Evolutionary conservation across 2,888 invertebrate genomes (phyloP).

Genomic region (Ptychoptera albimana): DNA sequence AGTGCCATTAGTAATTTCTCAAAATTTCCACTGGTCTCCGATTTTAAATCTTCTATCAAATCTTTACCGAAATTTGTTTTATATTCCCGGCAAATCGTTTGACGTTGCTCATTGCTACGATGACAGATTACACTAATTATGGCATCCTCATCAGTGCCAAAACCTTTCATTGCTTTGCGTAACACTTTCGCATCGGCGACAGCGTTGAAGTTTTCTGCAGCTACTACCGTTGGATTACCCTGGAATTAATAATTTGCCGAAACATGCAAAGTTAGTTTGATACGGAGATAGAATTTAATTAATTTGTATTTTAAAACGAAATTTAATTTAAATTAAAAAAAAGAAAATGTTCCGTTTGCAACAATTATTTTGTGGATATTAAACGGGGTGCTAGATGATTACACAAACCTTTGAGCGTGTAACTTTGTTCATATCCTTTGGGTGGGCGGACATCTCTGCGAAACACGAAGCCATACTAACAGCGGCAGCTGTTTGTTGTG

Average conservation of each 20-base stretch:
- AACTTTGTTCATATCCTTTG: not conserved
- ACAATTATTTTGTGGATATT: not conserved
- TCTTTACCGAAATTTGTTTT: conserved; percentile 38
- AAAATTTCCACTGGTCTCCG: conserved; percentile 78
- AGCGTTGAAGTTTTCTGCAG: conserved; percentile 62
- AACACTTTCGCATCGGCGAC: conserved; percentile 64
- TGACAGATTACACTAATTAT: conserved; percentile 72
- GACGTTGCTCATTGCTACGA: conserved; percentile 71
- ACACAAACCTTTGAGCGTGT: not conserved
- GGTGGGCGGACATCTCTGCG: not conserved
- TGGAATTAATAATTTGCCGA: conserved; percentile 10
- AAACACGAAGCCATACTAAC: not conserved
- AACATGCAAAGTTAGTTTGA: too few relatives aligned
- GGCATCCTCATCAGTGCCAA: conserved; percentile 77
- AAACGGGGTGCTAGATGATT: not conserved
- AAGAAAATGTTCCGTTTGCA: too few relatives aligned
- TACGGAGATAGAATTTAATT: too few relatives aligned
- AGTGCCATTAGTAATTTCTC: conserved; percentile 68
- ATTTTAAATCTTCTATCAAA: conserved; percentile 66
- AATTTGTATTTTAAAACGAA: too few relatives aligned
- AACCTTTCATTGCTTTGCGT: conserved; percentile 82
- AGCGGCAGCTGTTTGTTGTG: conserved; percentile 1
- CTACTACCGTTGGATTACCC: conserved; percentile 52
- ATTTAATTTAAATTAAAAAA: too few relatives aligned
- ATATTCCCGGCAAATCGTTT: conserved; percentile 19